Percentiles rank a stretch among this genome's conserved stretches.
phyloP scores from a whole-genome alignment of 2,888 invertebrate species.

The Mythimna loreyi region DNA sequence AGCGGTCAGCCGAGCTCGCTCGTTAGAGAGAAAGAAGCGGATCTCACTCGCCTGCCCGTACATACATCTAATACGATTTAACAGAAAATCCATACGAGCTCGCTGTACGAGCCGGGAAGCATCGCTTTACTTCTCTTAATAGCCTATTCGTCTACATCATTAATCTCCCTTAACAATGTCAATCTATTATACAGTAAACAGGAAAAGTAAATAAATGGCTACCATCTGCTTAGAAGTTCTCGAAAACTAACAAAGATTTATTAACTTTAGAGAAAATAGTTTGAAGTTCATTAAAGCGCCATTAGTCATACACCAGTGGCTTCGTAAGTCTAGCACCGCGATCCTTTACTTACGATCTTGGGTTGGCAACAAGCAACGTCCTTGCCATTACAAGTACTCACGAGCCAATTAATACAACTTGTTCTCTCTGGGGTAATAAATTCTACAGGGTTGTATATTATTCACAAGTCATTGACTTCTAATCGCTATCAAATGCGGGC shows the following conservation, averaged over 20 bases:
- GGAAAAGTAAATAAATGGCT: conserved; percentile 38
- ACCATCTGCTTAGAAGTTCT: conserved; percentile 18
- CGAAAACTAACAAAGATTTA: conserved; percentile 38
- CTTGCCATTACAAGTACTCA: conserved; percentile 16
- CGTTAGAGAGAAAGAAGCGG: conserved; percentile 20
- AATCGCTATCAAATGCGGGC: neutral
- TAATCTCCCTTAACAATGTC: conserved; percentile 51
- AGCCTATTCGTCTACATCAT: conserved; percentile 58
- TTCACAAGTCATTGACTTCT: conserved; percentile 21
- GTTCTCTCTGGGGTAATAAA: conserved; percentile 21
- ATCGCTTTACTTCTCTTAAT: conserved; percentile 44
- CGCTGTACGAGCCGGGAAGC: conserved; percentile 8
- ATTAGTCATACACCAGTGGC: conserved; percentile 22
- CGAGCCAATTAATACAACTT: conserved; percentile 37
- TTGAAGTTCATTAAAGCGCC: conserved; percentile 30
- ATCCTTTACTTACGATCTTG: conserved; percentile 3
- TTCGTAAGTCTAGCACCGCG: conserved; percentile 4
- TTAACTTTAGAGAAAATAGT: conserved; percentile 21
- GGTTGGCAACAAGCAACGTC: neutral
- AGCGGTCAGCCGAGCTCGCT: conserved; percentile 22
- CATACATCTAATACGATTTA: conserved; percentile 28
- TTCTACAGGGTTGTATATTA: conserved; percentile 23
- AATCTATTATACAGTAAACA: conserved; percentile 30
- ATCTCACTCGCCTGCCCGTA: conserved; percentile 12
- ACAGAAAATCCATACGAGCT: conserved; percentile 38